Base-by-base conservation (phyloP, 2,797 vertebrate species). In the Micromesistius poutassou region DNA sequence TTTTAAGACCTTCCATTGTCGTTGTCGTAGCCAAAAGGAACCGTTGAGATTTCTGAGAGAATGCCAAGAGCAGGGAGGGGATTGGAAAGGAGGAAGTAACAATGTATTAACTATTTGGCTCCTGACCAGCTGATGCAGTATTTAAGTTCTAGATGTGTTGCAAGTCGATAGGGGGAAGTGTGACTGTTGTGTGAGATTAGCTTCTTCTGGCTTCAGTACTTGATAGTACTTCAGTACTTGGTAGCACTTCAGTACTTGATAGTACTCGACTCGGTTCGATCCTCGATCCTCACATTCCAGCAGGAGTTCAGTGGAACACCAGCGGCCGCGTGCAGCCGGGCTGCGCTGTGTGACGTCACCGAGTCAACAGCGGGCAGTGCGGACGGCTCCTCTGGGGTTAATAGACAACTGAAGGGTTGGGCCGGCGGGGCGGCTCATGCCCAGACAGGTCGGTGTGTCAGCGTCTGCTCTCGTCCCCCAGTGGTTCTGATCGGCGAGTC, bases 401-500 rank as follows among this genome's bases (percentile, higher is more conserved):
- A 62, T 25, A 10, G 55, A 62, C n/a, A 25, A 62, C 55, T 25
- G 9, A 10, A 10, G 55, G 5, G 3, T 10, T 9, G 25, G 55
- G 19, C 55, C 25, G 55, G 22, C n/a, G 8, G 55, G 22, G 6
- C 9, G 22, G 5, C 22, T 62, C 16, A 19, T 7, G 46, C 46
- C 46, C 6, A 1, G 4, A 46, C 12, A 42, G 40, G 40, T 14
- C 33, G 12, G 40, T 16, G 46, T 55, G 46, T 55, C 46, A 22
- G 22, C 8, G 25, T 62, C 22, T 62, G 73, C 2, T 76, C 36
- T 72, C 6, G 70, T 71, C 77, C 76, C 80, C n/a, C 72, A 99
- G 98, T 99, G 91, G 97, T 99, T 85, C 88, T 99, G 88, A 99
- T 99, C 5, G 98, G 98, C 19, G 97, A 99, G 89, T 99, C 97